Evolutionary conservation across 64 coral and sea anemone genomes (phyloP).

Genomic region (Stichodactyla helianthus): DNA sequence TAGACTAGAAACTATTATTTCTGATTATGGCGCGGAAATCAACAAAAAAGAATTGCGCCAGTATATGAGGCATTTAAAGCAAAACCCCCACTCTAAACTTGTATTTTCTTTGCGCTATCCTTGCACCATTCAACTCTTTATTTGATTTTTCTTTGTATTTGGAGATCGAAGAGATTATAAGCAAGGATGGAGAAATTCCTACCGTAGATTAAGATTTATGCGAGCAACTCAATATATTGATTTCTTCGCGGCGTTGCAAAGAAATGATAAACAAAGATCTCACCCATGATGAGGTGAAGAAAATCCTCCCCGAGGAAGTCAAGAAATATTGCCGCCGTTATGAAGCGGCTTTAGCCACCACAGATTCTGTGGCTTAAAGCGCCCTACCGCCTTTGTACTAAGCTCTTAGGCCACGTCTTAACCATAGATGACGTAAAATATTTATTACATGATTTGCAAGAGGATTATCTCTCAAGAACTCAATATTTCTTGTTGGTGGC

Average conservation of each 20-base stretch:
- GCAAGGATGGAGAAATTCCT: too few relatives aligned
- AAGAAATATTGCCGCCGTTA: neutral
- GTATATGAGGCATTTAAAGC: neutral
- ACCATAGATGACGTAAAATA: neutral
- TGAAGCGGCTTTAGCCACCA: neutral
- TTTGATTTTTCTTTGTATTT: too few relatives aligned
- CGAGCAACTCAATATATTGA: neutral
- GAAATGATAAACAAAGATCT: neutral
- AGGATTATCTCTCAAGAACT: constrained; percentile 7
- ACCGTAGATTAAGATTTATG: too few relatives aligned
- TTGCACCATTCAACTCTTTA: neutral
- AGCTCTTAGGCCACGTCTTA: neutral
- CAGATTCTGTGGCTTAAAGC: neutral
- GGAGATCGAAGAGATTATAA: too few relatives aligned
- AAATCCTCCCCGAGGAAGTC: neutral
- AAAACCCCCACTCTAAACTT: neutral
- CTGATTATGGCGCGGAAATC: neutral
- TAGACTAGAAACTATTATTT: constrained; percentile 20
- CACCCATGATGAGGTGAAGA: neutral
- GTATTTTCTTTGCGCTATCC: neutral
- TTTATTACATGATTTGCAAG: neutral
- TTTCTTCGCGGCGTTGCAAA: neutral
- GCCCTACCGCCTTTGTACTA: neutral
- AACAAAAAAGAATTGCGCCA: neutral
- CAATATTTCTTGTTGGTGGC: neutral